Evolutionary conservation across 2,113 vertebrate species (phyloP), one percentile per base, ranked within the genome.

Genomic region (Hirundichthys speculiger): DNA sequence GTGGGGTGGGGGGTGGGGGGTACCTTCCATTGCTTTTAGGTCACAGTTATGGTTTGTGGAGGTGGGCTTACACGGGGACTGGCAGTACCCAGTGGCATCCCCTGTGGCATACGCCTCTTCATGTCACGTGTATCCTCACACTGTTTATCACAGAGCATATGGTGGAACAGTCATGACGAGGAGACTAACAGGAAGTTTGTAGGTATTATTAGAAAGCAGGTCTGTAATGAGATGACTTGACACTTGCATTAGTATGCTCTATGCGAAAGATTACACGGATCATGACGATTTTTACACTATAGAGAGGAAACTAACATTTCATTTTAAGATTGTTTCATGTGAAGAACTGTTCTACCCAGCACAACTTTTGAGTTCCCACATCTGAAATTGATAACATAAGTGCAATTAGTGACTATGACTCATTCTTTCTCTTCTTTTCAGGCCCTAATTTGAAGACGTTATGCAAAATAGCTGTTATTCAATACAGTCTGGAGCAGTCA

Each of bases 361-460:
- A 58, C 19, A 6, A 51, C 45, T 45, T 46, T 45, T 84, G 34
- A 84, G 68, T 72, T 64, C 71, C 64, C 70, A 69, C 64, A 73
- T 62, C 74, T 63, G 20, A 71, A 58, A 64, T 56, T 16, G 34
- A 73, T 79, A 58, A 30, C 42, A 16, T 41, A 18, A 49, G 22
- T 55, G 15, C 65, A 59, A 78, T 78, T 64, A 57, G 47, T 64
- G 15, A 14, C 42, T 46, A 5, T 84, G 72, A 82, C 60, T 89
- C 74, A 74, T 57, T 68, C 51, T 77, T 43, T 77, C 52, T 60
- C 80, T 73, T 82, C n/a, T 63, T 69, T 30, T 68, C 83, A 99
- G 98, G 94, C 87, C 98, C 98, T 77, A 98, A 97, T 90, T 89
- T 99, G 86, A 99, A 99, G 94, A 99, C 95, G 0, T 93, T 99